These are phyloP conservation scores for Thumatha senex DNA, from an alignment of 2,888 invertebrate genomes.

Conservation along the genomic window DNA sequence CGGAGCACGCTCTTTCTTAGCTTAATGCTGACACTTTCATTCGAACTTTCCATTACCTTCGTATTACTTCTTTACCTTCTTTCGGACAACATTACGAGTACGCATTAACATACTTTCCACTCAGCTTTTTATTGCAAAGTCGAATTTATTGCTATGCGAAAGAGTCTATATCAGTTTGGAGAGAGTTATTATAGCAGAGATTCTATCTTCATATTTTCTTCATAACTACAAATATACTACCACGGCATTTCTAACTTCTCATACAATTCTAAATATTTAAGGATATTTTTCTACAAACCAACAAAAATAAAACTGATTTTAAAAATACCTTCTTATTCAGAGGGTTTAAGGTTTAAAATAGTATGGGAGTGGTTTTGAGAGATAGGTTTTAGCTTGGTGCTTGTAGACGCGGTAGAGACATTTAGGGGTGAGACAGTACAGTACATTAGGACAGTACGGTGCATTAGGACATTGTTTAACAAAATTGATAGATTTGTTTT, in stretches of 20 bases:
- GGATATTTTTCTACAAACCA: conserved; percentile 18
- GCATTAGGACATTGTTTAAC: conserved; percentile 3
- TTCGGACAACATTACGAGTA: no score
- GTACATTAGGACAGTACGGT: conserved; percentile 1
- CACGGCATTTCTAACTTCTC: background rate
- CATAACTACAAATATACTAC: background rate
- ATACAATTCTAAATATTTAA: conserved; percentile 6
- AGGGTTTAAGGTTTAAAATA: conserved; percentile 21
- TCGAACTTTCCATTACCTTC: no score
- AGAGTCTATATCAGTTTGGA: no score
- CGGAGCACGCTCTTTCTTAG: no score
- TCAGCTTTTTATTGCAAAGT: no score
- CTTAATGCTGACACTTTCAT: no score
- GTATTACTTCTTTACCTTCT: no score
- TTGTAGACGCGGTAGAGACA: conserved; percentile 39
- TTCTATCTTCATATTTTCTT: background rate
- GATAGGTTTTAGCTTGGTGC: conserved; percentile 58
- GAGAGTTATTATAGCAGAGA: no score
- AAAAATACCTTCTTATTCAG: conserved; percentile 11
- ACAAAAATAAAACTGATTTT: no score
- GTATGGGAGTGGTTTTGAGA: conserved; percentile 17
- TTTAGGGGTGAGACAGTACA: conserved; percentile 16
- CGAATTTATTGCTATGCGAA: no score
- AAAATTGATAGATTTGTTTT: conserved; percentile 12
- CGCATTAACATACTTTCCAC: no score